phyloP scores from a whole-genome alignment of 2,888 invertebrate genomes.

The Lypha dubia region DNA sequence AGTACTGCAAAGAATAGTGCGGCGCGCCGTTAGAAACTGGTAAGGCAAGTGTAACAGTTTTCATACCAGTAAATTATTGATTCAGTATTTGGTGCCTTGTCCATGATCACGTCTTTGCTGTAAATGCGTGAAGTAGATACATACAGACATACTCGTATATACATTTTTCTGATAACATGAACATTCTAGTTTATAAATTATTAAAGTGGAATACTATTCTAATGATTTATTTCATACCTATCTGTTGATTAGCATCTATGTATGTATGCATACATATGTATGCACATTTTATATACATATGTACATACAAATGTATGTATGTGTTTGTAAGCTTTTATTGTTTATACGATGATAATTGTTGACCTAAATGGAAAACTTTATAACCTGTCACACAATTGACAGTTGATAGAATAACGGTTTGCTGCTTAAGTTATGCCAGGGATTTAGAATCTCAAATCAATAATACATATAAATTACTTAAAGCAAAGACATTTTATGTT shows the following conservation, averaged over 20 bases:
- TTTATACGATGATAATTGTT: conserved; percentile 64
- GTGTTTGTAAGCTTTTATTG: too few relatives aligned
- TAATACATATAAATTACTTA: not conserved
- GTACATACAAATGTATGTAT: too few relatives aligned
- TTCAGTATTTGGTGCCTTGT: conserved; percentile 28
- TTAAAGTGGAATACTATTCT: conserved; percentile 53
- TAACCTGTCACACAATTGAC: conserved; percentile 80
- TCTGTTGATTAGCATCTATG: not conserved
- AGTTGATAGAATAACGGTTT: conserved; percentile 10
- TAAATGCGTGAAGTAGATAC: conserved; percentile 28
- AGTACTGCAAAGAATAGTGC: conserved; percentile 7
- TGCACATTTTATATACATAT: too few relatives aligned
- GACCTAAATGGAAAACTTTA: conserved; percentile 78
- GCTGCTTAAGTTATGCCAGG: not conserved
- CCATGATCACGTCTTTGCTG: conserved; percentile 17
- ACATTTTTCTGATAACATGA: conserved; percentile 78
- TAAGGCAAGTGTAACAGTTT: conserved; percentile 67
- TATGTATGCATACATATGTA: too few relatives aligned
- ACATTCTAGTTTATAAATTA: conserved; percentile 76
- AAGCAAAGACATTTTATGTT: not conserved
- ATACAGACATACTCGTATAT: conserved; percentile 65
- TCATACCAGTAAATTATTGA: conserved; percentile 61
- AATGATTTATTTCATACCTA: not conserved
- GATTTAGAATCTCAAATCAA: not conserved
- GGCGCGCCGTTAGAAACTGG: conserved; percentile 33